Base-by-base conservation (phyloP, 1,140 invertebrate genomes). In the Scaptomyza pallida region DNA sequence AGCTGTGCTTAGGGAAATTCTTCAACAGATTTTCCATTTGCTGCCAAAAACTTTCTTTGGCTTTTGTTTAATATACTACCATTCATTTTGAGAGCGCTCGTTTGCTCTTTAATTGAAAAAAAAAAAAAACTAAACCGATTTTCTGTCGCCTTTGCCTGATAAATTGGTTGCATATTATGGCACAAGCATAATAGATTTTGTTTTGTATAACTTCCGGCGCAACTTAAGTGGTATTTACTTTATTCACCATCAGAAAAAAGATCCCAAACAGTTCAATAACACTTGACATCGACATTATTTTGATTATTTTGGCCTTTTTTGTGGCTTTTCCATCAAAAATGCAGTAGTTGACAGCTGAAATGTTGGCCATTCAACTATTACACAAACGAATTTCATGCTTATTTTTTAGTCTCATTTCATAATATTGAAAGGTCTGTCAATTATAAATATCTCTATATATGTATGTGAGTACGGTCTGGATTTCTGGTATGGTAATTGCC, bases 391-490 rank as follows among this genome's bases (percentile, higher is more conserved):
- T 62, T 73, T 72, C 23, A 73, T 52, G 57, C 63, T 73, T n/a
- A 56, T 43, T 75, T 72, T 65, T 72, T 26, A 55, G 63, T 62
- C 77, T 71, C 50, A 77, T 85, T 85, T 81, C 81, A 78, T 37
- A 86, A 85, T 69, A 85, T 86, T 74, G 73, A 86, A 88, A 85
- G 81, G 74, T 81, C 77, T 86, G 74, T 85, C 82, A 85, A 88
- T 85, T 80, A 77, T 40, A 51, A 23, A 30, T 16, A 54, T 47
- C 0, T 41, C 16, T 26, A 13, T 19, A 8, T 63, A 55, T 17
- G 43, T 26, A 17, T 41, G 13, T 8, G 35, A 55, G 50, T 61
- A 16, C 33, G 44, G 43, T 55, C 60, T 37, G 50, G 67, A 64
- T 64, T 62, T 76, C 47, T 80, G 69, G 54, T 81, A 85, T 72